These are phyloP conservation scores for Cyprinella venusta DNA, from an alignment of 2,797 vertebrate species.

Conservation along the genomic window DNA sequence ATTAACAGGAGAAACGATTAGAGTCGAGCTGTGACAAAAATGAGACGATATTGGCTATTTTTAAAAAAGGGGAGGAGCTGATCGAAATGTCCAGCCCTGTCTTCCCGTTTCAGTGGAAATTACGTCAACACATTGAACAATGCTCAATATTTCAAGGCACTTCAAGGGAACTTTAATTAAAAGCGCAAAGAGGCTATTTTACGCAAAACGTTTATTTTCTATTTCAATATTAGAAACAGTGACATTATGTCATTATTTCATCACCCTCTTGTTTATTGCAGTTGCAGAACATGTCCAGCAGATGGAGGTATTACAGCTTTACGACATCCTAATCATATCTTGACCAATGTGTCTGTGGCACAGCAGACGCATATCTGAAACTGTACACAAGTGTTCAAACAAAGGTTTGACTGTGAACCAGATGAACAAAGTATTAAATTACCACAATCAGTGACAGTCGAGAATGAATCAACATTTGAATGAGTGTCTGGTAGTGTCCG, in stretches of 20 bases:
- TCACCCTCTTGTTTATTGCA: background rate
- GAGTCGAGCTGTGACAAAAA: no score
- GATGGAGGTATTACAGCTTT: slow-evolving; percentile 1
- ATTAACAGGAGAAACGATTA: no score
- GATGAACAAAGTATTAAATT: slow-evolving; percentile 29
- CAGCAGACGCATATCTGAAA: background rate
- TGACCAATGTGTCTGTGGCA: slow-evolving; percentile 22
- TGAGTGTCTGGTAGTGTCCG: slow-evolving; percentile 29
- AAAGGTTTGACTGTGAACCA: slow-evolving; percentile 5
- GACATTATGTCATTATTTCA: background rate
- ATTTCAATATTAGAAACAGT: background rate
- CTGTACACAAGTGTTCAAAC: slow-evolving; percentile 13
- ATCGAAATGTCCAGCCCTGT: no score
- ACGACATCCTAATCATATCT: background rate
- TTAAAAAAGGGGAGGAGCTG: no score
- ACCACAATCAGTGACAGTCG: slow-evolving; percentile 31
- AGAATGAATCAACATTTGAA: slow-evolving; percentile 13
- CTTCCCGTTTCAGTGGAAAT: no score
- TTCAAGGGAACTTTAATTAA: background rate
- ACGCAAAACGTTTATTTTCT: background rate
- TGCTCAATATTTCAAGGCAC: no score
- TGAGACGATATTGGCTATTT: no score
- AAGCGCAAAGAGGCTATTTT: no score
- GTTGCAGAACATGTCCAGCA: slow-evolving; percentile 8
- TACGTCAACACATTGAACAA: no score